Conservation (phyloP, 2,888 invertebrate genomes). For the Morpho deidamia region DNA sequence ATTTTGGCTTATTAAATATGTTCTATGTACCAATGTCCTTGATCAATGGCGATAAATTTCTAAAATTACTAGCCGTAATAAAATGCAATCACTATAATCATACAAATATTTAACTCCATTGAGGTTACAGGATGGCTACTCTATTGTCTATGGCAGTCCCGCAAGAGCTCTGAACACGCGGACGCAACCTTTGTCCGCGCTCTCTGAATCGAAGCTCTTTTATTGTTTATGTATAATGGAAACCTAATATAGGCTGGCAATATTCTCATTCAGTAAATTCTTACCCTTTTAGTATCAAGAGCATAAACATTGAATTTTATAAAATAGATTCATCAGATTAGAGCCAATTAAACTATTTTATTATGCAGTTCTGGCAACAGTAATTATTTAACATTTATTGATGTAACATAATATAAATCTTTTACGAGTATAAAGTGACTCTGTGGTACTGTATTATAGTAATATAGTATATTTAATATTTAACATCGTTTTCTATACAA, state of each 20-base stretch:
- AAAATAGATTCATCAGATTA: background rate
- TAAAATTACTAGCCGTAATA: no score
- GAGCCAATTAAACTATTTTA: no score
- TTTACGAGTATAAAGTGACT: no score
- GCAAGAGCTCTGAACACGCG: constrained; percentile 9
- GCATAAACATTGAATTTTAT: background rate
- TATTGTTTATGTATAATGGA: constrained; percentile 16
- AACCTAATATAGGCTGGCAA: constrained; percentile 8
- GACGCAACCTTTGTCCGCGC: constrained; percentile 10
- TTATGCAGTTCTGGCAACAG: no score
- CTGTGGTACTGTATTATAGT: no score
- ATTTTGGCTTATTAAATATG: no score
- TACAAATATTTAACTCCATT: constrained; percentile 7
- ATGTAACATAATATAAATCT: no score
- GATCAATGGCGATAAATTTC: no score
- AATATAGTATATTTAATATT: no score
- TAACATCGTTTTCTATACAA: no score
- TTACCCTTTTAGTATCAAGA: background rate
- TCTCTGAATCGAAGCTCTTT: constrained; percentile 10
- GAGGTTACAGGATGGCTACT: constrained; percentile 18
- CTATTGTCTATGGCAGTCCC: constrained; percentile 16
- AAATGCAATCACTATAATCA: background rate
- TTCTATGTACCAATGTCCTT: no score
- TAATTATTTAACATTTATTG: no score
- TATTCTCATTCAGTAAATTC: background rate